Conservation (phyloP, 30 jellyfish, hydroid and myxozoan genomes). For the Turritopsis dohrnii region DNA sequence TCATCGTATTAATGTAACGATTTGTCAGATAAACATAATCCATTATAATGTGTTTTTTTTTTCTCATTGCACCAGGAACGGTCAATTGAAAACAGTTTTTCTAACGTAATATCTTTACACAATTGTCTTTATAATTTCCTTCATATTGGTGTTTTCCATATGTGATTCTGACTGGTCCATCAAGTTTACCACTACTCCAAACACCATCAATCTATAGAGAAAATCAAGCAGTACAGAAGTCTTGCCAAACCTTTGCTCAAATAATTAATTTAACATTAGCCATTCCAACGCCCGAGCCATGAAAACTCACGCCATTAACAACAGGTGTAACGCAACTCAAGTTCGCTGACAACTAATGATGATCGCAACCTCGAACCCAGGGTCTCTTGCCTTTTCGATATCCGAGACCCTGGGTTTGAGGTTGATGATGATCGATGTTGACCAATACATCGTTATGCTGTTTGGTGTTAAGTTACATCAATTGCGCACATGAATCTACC, state of each 20-base stretch:
- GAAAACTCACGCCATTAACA: no score
- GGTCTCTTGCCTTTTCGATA: no score
- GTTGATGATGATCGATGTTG: no score
- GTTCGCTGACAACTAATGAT: no score
- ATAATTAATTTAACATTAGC: background rate
- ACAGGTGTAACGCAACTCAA: no score
- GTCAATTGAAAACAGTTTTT: background rate
- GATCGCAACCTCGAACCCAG: no score
- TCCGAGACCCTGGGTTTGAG: no score
- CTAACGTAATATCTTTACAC: background rate
- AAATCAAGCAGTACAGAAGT: background rate
- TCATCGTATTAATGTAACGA: no score
- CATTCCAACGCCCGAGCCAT: no score
- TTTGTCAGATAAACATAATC: background rate
- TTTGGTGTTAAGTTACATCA: no score
- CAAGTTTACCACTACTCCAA: slow-evolving; percentile 53
- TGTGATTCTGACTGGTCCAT: slow-evolving; percentile 50
- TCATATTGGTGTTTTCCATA: slow-evolving; percentile 34
- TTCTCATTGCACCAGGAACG: background rate
- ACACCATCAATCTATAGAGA: slow-evolving; percentile 42
- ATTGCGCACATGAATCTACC: no score
- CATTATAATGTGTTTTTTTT: background rate
- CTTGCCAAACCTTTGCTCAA: background rate
- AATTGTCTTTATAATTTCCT: slow-evolving; percentile 32
- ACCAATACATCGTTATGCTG: no score